phyloP scores from a whole-genome alignment of 2,797 vertebrate genomes.

The Fratercula arctica region DNA sequence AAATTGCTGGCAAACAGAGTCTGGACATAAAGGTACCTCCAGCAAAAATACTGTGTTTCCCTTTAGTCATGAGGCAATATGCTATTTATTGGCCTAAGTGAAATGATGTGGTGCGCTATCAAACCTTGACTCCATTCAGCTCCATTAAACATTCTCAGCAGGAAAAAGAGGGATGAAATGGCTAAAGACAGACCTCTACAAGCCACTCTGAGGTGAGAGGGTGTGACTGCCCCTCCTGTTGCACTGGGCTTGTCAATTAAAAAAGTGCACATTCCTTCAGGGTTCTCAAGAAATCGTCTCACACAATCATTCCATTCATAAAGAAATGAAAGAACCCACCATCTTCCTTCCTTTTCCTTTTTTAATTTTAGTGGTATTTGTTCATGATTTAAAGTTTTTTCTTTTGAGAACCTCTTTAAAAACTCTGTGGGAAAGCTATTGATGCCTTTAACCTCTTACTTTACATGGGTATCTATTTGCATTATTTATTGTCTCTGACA shows the following conservation, averaged over 20 bases:
- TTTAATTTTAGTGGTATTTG: neutral
- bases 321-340: neutral
- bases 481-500: conserved; percentile 46
- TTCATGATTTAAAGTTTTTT: neutral
- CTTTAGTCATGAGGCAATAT: neutral
- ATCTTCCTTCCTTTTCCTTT: neutral
- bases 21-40: neutral
- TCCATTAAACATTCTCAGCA: neutral
- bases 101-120: neutral
- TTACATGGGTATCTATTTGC: conserved; percentile 8
- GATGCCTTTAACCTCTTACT: conserved; percentile 30
- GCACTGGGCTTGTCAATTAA: neutral
- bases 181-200: neutral
- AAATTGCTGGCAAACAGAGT: neutral
- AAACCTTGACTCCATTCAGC: neutral
- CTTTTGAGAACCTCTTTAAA: neutral
- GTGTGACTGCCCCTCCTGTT: neutral
- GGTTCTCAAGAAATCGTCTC: neutral
- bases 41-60: neutral
- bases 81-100: neutral
- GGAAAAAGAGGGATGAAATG: neutral
- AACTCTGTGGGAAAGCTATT: neutral
- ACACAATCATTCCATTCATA: neutral
- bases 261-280: neutral
- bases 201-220: neutral